phyloP scores from a whole-genome alignment of 2,797 vertebrate genomes.

The Pelochelys cantorii region DNA sequence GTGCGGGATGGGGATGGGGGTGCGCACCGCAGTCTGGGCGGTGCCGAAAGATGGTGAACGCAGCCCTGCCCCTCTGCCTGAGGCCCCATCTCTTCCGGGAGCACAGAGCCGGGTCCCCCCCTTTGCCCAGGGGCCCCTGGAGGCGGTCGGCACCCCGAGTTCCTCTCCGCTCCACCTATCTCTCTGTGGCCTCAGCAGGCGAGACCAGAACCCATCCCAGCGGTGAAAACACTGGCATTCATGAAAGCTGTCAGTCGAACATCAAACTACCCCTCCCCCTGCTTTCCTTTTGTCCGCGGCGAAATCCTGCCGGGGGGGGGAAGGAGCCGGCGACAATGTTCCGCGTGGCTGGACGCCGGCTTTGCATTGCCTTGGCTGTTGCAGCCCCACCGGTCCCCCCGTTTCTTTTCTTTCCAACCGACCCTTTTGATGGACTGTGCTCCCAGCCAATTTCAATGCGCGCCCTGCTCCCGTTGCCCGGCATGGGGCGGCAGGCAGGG shows the following conservation, averaged over 20 bases:
- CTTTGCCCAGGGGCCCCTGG: no score
- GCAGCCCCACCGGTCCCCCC: background rate
- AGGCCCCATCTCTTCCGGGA: no score
- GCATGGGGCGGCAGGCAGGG: background rate
- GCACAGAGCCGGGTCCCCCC: no score
- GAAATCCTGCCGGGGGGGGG: slow-evolving; percentile 59
- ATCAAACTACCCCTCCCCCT: slow-evolving; percentile 42
- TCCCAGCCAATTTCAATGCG: slow-evolving; percentile 23
- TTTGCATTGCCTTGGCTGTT: slow-evolving; percentile 42
- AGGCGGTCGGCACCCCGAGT: no score
- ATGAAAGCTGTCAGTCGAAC: slow-evolving; percentile 56
- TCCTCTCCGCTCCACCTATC: background rate
- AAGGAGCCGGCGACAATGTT: slow-evolving; percentile 64
- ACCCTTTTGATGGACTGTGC: slow-evolving; percentile 20
- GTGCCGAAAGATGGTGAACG: no score
- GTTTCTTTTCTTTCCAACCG: background rate
- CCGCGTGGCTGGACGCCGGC: slow-evolving; percentile 48
- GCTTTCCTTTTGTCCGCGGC: slow-evolving; percentile 49
- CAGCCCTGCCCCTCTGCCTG: no score
- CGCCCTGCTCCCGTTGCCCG: background rate
- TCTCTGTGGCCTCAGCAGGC: background rate
- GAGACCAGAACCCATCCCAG: background rate
- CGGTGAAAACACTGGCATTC: background rate
- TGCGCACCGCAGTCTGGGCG: no score
- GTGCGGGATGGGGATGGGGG: no score